Evolutionary conservation across 1,140 invertebrate species (phyloP), one percentile per base, ranked within the genome.

Genomic region (Drosophila busckii): DNA sequence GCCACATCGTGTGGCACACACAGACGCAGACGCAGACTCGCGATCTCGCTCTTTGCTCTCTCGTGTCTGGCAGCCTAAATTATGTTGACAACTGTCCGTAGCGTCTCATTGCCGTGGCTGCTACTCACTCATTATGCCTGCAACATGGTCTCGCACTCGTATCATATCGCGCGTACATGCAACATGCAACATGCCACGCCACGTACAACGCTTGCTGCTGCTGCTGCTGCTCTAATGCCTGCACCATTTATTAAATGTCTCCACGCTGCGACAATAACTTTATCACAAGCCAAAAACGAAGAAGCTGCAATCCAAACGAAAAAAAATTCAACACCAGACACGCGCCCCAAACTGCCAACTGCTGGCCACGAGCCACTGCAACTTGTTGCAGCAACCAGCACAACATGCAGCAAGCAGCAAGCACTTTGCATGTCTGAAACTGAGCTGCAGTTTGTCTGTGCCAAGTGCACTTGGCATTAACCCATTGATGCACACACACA

Each of bases 191-290:
- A 49, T 25, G 28, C 54, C 38, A 50, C 37, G 44, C 53, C 49
- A 40, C 29, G 35, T 42, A 25, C 25, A 34, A 13, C 8, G 25
- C 2, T 0, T 22, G 40, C 31, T 9, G 19, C 49, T 16, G n/a
- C 75, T 49, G 60, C 59, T 28, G 34, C 56, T 28, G 69, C 58
- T 68, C 80, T 85, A 83, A 85, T 85, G 83, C 69, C 66, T 83
- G 75, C 70, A 71, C 83, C 75, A 85, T 85, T 85, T 85, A 85
- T 83, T 85, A 85, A 85, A 83, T 85, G 83, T 83, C 75, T 68
- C 65, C 68, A 59, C 49, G 50, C 61, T 70, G 83, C 73, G 83
- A 83, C 83, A 85, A 85, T 85, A 85, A 85, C 83, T 85, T 85
- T 85, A 85, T 85, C 82, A n/a, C n/a, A 85, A 68, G 25, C 41